Evolutionary conservation across 2,888 invertebrate genomes (phyloP), one percentile per base, ranked within the genome.

Genomic region (Byasa hedistus): DNA sequence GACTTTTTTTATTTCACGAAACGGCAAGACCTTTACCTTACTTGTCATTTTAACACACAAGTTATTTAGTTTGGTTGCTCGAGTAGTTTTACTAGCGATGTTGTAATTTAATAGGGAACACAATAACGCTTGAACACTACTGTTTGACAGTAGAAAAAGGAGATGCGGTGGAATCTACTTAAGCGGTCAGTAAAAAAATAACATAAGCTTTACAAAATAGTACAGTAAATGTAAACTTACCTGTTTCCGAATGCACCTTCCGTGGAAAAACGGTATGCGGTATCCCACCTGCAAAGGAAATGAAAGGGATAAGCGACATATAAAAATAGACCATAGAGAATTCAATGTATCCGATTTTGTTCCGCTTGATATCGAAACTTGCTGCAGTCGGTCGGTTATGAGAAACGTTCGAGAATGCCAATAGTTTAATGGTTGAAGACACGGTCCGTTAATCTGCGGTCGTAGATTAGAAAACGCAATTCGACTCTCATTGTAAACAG

Each of bases 261-360:
- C 73, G 36, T 44, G 24, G 65, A 57, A 65, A 65, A 70, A 68
- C 72, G 69, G 74, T 60, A 72, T 71, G 69, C 68, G 72, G 69
- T 73, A 70, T 72, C 62, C 68, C 70, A 76, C 73, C 81, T 81
- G 81, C 58, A 67, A 64, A 81, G 76, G 77, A 83, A 81, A 82
- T 72, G 75, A 75, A 75, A 77, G 72, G 71, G 58, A 57, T 74
- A 69, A 75, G 75, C 66, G 23, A 61, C 58, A 62, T 55, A 44
- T 56, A 58, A 64, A 60, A 62, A 56, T 58, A 61, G 55, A 65
- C 61, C 21, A 57, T 12, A 24, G 22, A 57, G 52, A 66, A 66
- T 24, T 19, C 44, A 21, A 10, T 22, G 57, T 57, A 27, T 61
- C 27, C 39, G 39, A 57, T 65, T 64, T 54, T 54, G 24, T 64